phyloP scores from a whole-genome alignment of 1,140 invertebrate species.

The Dinoponera quadriceps region DNA sequence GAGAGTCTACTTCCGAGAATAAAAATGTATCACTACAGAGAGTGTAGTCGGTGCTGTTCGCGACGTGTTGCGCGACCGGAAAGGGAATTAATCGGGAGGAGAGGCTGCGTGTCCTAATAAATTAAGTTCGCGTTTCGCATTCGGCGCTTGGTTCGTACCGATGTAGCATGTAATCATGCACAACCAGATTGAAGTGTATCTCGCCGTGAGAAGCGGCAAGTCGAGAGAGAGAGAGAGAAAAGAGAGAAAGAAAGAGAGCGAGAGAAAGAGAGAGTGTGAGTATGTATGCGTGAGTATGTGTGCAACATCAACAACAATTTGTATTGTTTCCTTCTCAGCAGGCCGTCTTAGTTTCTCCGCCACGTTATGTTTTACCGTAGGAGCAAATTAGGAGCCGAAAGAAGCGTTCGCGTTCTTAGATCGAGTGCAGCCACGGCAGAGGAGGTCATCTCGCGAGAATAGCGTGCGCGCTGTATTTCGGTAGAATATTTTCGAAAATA shows the following conservation, averaged over 20 bases:
- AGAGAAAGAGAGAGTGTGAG: neutral
- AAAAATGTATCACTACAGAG: slow-evolving; percentile 17
- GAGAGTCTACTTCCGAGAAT: neutral
- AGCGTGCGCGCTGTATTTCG: neutral
- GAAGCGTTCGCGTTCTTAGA: slow-evolving; percentile 64
- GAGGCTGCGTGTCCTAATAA: neutral
- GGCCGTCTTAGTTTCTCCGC: slow-evolving; percentile 55
- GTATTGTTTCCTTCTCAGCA: slow-evolving; percentile 50
- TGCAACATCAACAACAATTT: slow-evolving; percentile 1
- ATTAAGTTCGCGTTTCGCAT: slow-evolving; percentile 23
- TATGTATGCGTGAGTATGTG: neutral
- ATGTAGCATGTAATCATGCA: neutral
- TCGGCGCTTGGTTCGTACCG: neutral
- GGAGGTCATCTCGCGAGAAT: slow-evolving; percentile 17
- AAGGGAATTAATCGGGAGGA: neutral
- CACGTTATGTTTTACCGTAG: slow-evolving; percentile 62
- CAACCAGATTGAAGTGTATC: slow-evolving; percentile 1
- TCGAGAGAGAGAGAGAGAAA: slow-evolving; percentile 9
- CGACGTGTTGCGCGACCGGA: slow-evolving; percentile 4
- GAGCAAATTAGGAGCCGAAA: slow-evolving; percentile 56
- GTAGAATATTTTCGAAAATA: slow-evolving; percentile 65
- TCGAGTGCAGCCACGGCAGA: slow-evolving; percentile 31
- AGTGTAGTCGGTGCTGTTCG: neutral
- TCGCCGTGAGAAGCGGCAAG: slow-evolving; percentile 19
- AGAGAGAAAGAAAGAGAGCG: neutral